Evolutionary conservation across 2,797 vertebrate genomes (phyloP).

Genomic region (Intellagama lesueurii): DNA sequence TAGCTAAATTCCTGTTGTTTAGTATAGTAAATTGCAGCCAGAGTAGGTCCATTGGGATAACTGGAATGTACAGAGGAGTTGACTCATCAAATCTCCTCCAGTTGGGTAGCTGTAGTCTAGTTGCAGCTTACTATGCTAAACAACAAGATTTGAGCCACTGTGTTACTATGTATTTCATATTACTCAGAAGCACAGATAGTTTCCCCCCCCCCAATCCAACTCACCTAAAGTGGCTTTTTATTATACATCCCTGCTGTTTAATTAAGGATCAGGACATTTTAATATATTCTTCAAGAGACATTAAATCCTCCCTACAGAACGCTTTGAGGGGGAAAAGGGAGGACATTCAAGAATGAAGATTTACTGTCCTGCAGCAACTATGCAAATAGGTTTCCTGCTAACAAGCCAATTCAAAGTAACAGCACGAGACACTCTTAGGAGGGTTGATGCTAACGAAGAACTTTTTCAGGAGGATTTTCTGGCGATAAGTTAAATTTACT

Average conservation of each 20-base stretch:
- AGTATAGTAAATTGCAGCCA: too few species aligned
- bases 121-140: too few species aligned
- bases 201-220: not conserved
- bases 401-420: slow-evolving; percentile 6
- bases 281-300: slow-evolving; percentile 12
- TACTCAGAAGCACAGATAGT: not conserved
- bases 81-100: too few species aligned
- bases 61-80: too few species aligned
- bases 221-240: slow-evolving; percentile 16
- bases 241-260: not conserved
- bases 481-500: slow-evolving; percentile 4
- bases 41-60: too few species aligned
- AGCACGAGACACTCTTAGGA: not conserved
- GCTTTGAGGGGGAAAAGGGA: not conserved
- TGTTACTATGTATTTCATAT: not conserved
- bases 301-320: slow-evolving; percentile 10
- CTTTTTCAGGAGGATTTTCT: slow-evolving; percentile 8
- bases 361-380: slow-evolving; percentile 12
- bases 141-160: too few species aligned
- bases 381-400: not conserved
- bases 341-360: slow-evolving; percentile 5
- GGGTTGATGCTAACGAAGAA: not conserved
- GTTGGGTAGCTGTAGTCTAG: too few species aligned
- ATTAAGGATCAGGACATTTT: slow-evolving; percentile 1
- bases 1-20: too few species aligned